Base-by-base conservation (phyloP, 2,797 vertebrate species). In the Etheostoma perlongum region DNA sequence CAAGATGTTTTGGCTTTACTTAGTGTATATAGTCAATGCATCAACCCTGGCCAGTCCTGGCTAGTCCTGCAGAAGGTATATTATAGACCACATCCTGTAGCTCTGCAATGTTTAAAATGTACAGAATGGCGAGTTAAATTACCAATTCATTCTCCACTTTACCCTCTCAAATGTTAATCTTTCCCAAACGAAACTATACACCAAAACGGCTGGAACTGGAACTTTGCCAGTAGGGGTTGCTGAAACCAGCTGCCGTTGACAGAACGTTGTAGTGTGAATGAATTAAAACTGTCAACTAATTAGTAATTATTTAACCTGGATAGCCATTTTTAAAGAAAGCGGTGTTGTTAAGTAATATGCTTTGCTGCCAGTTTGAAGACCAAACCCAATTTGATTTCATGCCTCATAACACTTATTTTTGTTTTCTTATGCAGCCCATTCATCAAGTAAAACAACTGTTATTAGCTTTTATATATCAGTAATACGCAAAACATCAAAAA, bases 361-460 rank as follows among this genome's bases (percentile, higher is more conserved):
- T 27, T 40, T 25, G 46, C 59, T 66, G 14, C 21, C 60, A 57
- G 61, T 58, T 64, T 72, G 52, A 47, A 72, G 67, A 40, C 52
- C 16, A 42, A 63, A 62, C 36, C 33, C 15, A 58, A 23, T 62
- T 58, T 76, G 47, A 67, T 74, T 82, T 74, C 51, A 79, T 48
- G 61, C 46, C 48, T 73, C 72, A 64, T 63, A 49, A 58, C 48
- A 46, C 53, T 25, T 58, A 25, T 74, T 78, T 74, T 78, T 81
- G 61, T 76, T 77, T 71, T 25, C n/a, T 19, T 16, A 27, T 58
- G 21, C 51, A 15, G n/a, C 61, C 12, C 15, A 36, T 66, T 77
- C 52, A 59, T 11, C 30, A 55, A 30, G 21, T 80, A 48, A 36
- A 54, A 14, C 49, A 13, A 21, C 40, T 60, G 40, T 72, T 52